Evolutionary conservation across 2,113 vertebrate species (phyloP), one percentile per base, ranked within the genome.

Genomic region (Melanocharis versteri): DNA sequence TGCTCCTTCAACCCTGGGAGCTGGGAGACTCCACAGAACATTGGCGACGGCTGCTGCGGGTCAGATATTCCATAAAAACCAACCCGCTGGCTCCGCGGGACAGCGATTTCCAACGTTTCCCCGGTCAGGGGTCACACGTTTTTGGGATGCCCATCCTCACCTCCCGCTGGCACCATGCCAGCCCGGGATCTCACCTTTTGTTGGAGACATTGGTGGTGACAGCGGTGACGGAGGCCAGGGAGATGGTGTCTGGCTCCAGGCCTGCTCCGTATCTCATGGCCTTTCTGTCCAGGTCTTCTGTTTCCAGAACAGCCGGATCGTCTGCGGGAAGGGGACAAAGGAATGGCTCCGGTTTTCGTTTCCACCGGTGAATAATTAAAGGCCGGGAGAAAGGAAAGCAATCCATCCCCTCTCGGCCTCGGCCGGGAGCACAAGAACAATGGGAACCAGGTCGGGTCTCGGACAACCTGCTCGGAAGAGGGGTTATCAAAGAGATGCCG

Each of bases 171-270:
- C 30, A 8, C 31, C 1, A 23, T 12, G 30, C 58, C 61, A 9
- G 0, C 1, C 10, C 9, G 2, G 4, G 20, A 10, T n/a, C 96
- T 97, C 93, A 98, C 99, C 99, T 98, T 88, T 99, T 99, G 31
- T 99, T 99, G 10, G 99, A 99, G 61, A 99, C 99, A 15, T 99
- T 99, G 87, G 98, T 99, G 94, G 99, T 99, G 92, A 99, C 98
- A 3, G 99, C 99, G 0, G 99, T 99, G 97, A 99, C 98, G 0
- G 99, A 99, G 53, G 99, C 99, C 93, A 99, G 96, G 9, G 99
- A 99, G 92, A 99, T 93, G 3, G 98, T 97, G 96, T 99, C 99
- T 0, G 98, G 98, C 81, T 99, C 99, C 54, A 98, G 96, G 14
- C 98, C 98, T 13, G 97, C 97, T 13, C 97, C 97, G 19, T 98